Percentiles rank a stretch among this genome's conserved stretches.
These are phyloP conservation scores for Netelia fuscicornis DNA, from an alignment of 2,888 invertebrate genomes.

Conservation along the genomic window DNA sequence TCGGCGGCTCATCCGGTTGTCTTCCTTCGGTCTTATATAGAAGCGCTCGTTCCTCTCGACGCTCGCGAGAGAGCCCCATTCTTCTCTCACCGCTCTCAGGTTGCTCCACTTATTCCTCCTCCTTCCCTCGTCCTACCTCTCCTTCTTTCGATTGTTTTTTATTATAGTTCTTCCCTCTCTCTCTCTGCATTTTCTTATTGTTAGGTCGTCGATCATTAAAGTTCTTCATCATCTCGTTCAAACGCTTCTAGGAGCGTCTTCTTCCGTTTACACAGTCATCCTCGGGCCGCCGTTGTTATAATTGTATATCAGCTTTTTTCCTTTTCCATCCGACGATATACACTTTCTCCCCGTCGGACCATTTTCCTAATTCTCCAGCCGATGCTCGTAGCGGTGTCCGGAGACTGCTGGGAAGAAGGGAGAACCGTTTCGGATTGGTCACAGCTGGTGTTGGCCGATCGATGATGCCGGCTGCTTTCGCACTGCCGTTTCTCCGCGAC, in stretches of 20 bases:
- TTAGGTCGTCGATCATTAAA: constrained; percentile 11
- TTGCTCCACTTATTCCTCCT: constrained; percentile 46
- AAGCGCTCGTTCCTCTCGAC: constrained; percentile 7
- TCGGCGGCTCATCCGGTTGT: constrained; percentile 56
- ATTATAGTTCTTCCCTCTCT: no score
- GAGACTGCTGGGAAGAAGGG: constrained; percentile 52
- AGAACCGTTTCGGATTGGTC: constrained; percentile 75
- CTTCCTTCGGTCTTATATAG: constrained; percentile 42
- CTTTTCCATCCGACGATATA: not conserved
- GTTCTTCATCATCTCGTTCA: constrained; percentile 21
- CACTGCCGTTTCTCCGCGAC: constrained; percentile 42
- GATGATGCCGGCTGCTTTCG: constrained; percentile 69
- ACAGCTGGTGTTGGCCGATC: constrained; percentile 78
- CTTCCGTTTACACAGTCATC: constrained; percentile 2
- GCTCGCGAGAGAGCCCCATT: constrained; percentile 23
- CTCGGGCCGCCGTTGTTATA: not conserved
- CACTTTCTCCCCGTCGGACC: constrained; percentile 47
- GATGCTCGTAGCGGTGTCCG: constrained; percentile 10
- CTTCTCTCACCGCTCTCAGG: constrained; percentile 36
- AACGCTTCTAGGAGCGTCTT: constrained; percentile 40
- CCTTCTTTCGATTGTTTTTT: no score
- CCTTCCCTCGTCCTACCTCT: constrained; percentile 20
- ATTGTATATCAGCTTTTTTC: constrained; percentile 23
- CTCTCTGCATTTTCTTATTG: not conserved
- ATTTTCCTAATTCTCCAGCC: constrained; percentile 29